A percentile compares a stretch with the other conserved stretches of the same genome.
phyloP scores from a whole-genome alignment of 1,140 invertebrate genomes.

The Dinothrombium tinctorium region DNA sequence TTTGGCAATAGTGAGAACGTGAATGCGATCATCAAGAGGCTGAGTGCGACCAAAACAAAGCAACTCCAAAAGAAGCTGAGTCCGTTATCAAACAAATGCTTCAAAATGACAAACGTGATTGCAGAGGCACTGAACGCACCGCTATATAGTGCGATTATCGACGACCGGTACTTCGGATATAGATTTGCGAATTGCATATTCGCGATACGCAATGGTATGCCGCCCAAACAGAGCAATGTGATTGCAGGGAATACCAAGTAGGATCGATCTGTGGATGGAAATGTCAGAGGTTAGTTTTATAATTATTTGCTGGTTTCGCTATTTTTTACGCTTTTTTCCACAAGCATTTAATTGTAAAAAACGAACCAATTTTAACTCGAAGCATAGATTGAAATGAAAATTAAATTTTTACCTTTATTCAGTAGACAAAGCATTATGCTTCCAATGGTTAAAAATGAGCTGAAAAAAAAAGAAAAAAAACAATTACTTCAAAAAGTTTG shows the following conservation, averaged over 20 bases:
- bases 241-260: slow-evolving; percentile 14
- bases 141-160: slow-evolving; percentile 15
- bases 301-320: too few species aligned
- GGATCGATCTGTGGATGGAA: not conserved
- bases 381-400: not conserved
- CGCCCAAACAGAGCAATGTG: slow-evolving; percentile 14
- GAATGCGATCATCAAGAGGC: slow-evolving; percentile 13
- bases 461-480: slow-evolving; percentile 5
- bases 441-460: slow-evolving; percentile 10
- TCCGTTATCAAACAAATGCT: slow-evolving; percentile 14
- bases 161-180: slow-evolving; percentile 14
- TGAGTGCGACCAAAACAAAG: slow-evolving; percentile 11
- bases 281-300: too few species aligned
- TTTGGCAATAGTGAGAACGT: slow-evolving; percentile 15
- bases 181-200: slow-evolving; percentile 17
- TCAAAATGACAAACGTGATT: slow-evolving; percentile 14
- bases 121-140: slow-evolving; percentile 16
- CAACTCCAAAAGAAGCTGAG: slow-evolving; percentile 12
- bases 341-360: too few species aligned
- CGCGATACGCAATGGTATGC: slow-evolving; percentile 15
- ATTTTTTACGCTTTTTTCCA: too few species aligned
- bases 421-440: slow-evolving; percentile 10
- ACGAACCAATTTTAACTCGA: not conserved
- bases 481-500: too few species aligned
- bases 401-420: slow-evolving; percentile 5